Percentiles rank a stretch among this genome's conserved stretches.
These are phyloP conservation scores for Coccyzus lansbergi DNA, from an alignment of 2,797 vertebrate genomes.

Conservation along the genomic window DNA sequence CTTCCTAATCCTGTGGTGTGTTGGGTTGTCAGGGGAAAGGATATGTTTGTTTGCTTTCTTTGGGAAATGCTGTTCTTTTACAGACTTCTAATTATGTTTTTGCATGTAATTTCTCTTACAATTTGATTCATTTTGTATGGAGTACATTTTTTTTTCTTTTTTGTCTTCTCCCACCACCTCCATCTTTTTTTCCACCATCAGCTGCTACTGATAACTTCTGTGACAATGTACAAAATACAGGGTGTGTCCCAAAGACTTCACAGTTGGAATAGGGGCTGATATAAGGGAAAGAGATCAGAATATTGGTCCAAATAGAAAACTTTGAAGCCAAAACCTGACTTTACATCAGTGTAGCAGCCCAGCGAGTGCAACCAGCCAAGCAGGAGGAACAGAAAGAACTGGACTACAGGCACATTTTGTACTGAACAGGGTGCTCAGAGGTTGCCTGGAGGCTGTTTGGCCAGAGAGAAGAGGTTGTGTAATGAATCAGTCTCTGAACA, in stretches of 20 bases:
- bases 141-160: too few species aligned
- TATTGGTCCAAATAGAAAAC: neutral
- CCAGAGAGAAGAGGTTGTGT: neutral
- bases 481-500: neutral
- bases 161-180: rapidly evolving
- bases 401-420: neutral
- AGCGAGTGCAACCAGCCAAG: neutral
- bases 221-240: neutral
- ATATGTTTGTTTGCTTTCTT: neutral
- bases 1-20: neutral
- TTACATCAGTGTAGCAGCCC: neutral
- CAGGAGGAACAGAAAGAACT: neutral
- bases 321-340: neutral
- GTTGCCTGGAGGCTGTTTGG: neutral
- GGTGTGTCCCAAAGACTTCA: neutral
- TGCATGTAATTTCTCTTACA: neutral
- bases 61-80: neutral
- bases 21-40: rapidly evolving
- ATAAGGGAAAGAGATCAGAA: neutral
- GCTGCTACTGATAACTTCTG: neutral
- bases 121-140: neutral
- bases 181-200: neutral
- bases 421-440: neutral
- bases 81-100: neutral
- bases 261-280: neutral